These are phyloP conservation scores for Oryzaephilus surinamensis DNA, from an alignment of 1,140 invertebrate genomes.

Conservation along the genomic window DNA sequence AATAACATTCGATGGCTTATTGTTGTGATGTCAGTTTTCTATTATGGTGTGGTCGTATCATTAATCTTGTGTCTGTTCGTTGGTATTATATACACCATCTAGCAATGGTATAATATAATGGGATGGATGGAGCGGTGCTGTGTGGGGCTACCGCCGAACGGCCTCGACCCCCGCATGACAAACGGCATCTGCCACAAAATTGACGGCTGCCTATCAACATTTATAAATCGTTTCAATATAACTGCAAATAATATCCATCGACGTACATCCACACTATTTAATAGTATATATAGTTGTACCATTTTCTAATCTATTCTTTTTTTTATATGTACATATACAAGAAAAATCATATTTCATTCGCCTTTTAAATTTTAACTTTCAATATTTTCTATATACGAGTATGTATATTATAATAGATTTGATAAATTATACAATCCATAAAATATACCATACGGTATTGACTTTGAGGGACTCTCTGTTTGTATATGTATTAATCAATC, in stretches of 20 bases:
- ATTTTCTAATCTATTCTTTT: background rate
- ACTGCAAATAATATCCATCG: slow-evolving; percentile 10
- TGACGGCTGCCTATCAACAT: slow-evolving; percentile 26
- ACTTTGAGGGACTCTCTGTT: too few species aligned
- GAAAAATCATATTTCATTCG: background rate
- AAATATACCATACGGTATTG: too few species aligned
- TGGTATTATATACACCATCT: too few species aligned
- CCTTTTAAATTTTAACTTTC: slow-evolving; percentile 1
- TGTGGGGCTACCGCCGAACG: slow-evolving; percentile 18
- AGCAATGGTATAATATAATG: too few species aligned
- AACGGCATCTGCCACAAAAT: slow-evolving; percentile 25
- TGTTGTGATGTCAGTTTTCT: slow-evolving; percentile 24
- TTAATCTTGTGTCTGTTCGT: slow-evolving; percentile 20
- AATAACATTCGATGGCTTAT: slow-evolving; percentile 26
- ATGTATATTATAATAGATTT: slow-evolving; percentile 6
- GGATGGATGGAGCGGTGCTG: slow-evolving; percentile 5
- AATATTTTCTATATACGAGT: background rate
- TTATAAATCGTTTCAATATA: slow-evolving; percentile 24
- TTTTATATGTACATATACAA: background rate
- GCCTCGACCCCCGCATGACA: slow-evolving; percentile 24
- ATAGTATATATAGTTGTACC: background rate
- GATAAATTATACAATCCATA: slow-evolving; percentile 7
- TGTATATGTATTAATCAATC: too few species aligned
- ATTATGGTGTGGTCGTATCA: slow-evolving; percentile 18
- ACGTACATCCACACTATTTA: slow-evolving; percentile 3